Conservation (phyloP, 2,113 vertebrate genomes). For the Brachypodius melanocephalos region DNA sequence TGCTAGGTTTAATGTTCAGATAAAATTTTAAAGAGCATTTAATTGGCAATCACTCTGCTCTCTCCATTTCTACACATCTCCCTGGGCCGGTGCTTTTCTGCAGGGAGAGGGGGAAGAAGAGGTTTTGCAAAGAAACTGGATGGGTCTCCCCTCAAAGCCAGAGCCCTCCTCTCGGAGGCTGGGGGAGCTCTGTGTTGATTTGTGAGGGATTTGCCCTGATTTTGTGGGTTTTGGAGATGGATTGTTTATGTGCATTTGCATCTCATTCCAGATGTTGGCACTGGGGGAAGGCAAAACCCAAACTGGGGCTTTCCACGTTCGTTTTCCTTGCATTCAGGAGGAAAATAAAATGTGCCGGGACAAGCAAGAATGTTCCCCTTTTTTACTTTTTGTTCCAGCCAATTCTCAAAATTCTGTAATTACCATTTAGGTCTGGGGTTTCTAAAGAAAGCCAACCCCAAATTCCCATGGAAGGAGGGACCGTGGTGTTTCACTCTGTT, state of each 20-base stretch:
- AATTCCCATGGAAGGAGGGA: background rate
- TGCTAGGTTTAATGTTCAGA: background rate
- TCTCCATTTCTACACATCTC: background rate
- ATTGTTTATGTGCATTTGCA: background rate
- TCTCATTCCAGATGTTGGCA: background rate
- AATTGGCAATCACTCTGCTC: slow-evolving; percentile 13
- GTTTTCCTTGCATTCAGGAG: background rate
- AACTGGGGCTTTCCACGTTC: background rate
- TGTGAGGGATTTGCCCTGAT: background rate
- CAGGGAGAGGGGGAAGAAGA: rapidly evolving
- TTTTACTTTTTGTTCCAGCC: background rate
- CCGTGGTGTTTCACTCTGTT: rapidly evolving
- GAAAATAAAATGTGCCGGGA: background rate
- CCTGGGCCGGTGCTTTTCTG: background rate
- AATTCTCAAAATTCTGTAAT: background rate
- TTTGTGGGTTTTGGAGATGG: background rate
- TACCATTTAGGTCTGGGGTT: background rate
- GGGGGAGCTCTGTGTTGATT: background rate
- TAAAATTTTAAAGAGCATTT: slow-evolving; percentile 59
- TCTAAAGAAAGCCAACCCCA: background rate
- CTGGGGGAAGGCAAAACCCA: background rate
- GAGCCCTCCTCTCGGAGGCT: background rate
- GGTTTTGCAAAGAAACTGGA: background rate
- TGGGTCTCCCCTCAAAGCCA: background rate
- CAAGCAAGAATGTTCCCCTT: background rate